Percentiles rank a stretch among this genome's conserved stretches.
Conservation (phyloP, 1,140 invertebrate species). For the Trissolcus basalis region DNA sequence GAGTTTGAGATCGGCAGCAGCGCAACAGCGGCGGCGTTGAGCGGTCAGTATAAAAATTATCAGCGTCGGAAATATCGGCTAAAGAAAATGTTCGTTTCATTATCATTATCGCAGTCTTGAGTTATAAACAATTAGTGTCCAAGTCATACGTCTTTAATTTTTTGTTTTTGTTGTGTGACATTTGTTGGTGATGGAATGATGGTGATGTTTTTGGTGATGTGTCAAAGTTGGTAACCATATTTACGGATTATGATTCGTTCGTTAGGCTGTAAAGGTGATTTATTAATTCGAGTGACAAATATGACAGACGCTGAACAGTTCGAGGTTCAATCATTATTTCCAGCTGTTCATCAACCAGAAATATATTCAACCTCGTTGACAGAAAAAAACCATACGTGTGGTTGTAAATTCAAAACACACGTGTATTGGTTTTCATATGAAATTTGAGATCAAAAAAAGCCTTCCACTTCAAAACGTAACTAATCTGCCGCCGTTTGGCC, state of each 20-base stretch:
- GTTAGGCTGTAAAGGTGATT: slow-evolving; percentile 44
- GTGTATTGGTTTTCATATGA: too few species aligned
- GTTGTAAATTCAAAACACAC: too few species aligned
- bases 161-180: slow-evolving; percentile 30
- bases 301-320: slow-evolving; percentile 41
- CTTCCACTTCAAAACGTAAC: too few species aligned
- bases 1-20: slow-evolving; percentile 56
- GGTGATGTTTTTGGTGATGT: slow-evolving; percentile 26
- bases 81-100: slow-evolving; percentile 61
- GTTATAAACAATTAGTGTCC: slow-evolving; percentile 37
- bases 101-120: slow-evolving; percentile 55
- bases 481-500: too few species aligned
- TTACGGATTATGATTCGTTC: slow-evolving; percentile 1
- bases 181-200: slow-evolving; percentile 38
- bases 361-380: too few species aligned
- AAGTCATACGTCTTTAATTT: slow-evolving; percentile 35
- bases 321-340: slow-evolving; percentile 10
- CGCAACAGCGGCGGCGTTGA: slow-evolving; percentile 57
- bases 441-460: too few species aligned
- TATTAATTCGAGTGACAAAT: slow-evolving; percentile 44
- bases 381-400: too few species aligned
- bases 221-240: slow-evolving; percentile 4
- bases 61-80: slow-evolving; percentile 61
- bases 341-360: too few species aligned
- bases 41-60: slow-evolving; percentile 46